Percentiles rank a stretch among this genome's conserved stretches.
Evolutionary conservation across 2,888 invertebrate genomes (phyloP).

Genomic region (Euzophera pinguis): DNA sequence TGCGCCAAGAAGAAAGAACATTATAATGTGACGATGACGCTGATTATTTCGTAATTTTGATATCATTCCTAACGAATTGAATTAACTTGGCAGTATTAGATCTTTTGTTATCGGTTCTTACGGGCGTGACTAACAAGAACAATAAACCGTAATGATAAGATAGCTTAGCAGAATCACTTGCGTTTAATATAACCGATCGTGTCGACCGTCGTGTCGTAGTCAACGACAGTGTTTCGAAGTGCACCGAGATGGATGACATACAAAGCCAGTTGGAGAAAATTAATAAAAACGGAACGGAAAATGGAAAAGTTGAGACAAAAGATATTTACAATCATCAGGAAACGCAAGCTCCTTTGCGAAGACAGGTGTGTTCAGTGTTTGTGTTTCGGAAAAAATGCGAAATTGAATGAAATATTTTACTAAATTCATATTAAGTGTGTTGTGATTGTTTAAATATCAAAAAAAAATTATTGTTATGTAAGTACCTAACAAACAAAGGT

Average conservation of each 20-base stretch:
- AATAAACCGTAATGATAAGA: slow-evolving; percentile 40
- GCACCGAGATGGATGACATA: slow-evolving; percentile 48
- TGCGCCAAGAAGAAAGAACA: too few species aligned
- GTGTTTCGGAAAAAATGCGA: neutral
- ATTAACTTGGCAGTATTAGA: neutral
- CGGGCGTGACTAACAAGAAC: slow-evolving; percentile 4
- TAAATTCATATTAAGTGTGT: too few species aligned
- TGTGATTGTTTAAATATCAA: too few species aligned
- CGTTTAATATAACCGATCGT: slow-evolving; percentile 31
- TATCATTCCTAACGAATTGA: too few species aligned
- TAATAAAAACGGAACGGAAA: slow-evolving; percentile 40
- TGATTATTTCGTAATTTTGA: too few species aligned
- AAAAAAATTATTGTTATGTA: too few species aligned
- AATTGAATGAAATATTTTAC: too few species aligned
- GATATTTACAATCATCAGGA: slow-evolving; percentile 25
- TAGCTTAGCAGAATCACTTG: slow-evolving; percentile 33
- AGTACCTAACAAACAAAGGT: too few species aligned
- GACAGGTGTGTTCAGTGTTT: slow-evolving; percentile 54
- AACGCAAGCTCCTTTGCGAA: slow-evolving; percentile 43
- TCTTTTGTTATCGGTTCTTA: neutral
- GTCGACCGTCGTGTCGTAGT: slow-evolving; percentile 38
- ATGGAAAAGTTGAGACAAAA: slow-evolving; percentile 37
- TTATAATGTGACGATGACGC: too few species aligned
- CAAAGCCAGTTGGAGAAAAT: slow-evolving; percentile 58
- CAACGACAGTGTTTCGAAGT: slow-evolving; percentile 23